Evolutionary conservation across 2,797 vertebrate genomes (phyloP), one percentile per base, ranked within the genome.

Genomic region (Galago senegalensis): DNA sequence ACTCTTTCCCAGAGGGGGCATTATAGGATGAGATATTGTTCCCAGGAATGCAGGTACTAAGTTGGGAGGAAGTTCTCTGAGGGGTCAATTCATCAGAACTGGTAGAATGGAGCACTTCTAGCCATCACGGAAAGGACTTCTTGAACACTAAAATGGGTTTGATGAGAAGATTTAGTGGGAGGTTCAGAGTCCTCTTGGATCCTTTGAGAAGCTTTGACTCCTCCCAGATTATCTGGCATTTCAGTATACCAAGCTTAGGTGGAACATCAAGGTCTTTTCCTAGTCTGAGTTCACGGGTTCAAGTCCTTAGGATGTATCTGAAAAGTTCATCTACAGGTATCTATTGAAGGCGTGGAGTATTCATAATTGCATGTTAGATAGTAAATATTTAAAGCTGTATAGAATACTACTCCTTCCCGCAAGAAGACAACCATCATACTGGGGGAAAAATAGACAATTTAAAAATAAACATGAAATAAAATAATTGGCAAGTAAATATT

Each of bases 401-500:
- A 69, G 11, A 11, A 14, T 18, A 56, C 9, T 1, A 31, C 3
- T 11, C 16, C 23, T 84, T 83, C 53, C 20, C 27, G 81, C 58
- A 84, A 31, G 56, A 73, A 89, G 21, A 80, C 18, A 60, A 37
- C 5, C 27, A 91, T 46, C 31, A 86, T 29, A 72, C 3, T 53
- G 27, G 46, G 60, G 89, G 87, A 63, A 6, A 65, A 77, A 75
- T 29, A 86, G 43, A 23, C 21, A 93, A 76, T 23, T 87, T 89
- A 82, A 96, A 94, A 93, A 91, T 25, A 72, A 93, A 43, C 10
- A 37, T 29, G 37, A 84, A 82, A 65, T 58, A 75, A 63, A 89
- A 83, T 91, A 43, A 76, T 27, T 27, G 37, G 56, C 31, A 77
- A 72, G 49, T 61, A 81, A 69, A 58, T 63, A 72, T 53, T 87